Evolutionary conservation across 2,888 invertebrate genomes (phyloP), one percentile per base, ranked within the genome.

Genomic region (Cordilura impudica): DNA sequence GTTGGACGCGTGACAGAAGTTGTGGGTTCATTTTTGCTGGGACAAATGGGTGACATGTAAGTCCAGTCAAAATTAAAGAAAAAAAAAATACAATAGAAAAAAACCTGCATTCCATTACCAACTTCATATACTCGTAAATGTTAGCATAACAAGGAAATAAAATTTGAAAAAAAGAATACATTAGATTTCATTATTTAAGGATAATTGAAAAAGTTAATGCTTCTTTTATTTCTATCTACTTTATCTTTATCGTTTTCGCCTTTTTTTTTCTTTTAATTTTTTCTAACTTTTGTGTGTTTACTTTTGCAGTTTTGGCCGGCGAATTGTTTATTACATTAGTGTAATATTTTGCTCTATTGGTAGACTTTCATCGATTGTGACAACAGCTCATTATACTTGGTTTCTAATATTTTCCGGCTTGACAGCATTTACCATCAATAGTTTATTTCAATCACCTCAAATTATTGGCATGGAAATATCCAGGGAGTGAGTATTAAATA

Each of bases 21-120:
- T 71, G 82, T 91, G 61, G 92, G 92, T 56, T 91, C 92, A 35
- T 90, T 92, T 83, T 85, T 91, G 81, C 91, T 92, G 84, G 92
- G 92, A 78, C 91, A 92, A 85, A 86, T 92, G 82, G 92, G 92
- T 69, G 93, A 93, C 86, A 90, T 88, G 92, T 92, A 89, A 90
- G 90, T 86, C 83, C 60, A 63, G 51, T 49, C 18, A 29, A 60
- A 51, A 49, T 14, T 29, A 58, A 35, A 51, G 5, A 39, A 31
- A 19, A 67, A 67, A 53, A 26, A 54, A 23, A 12, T 21, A 47
- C 49, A 53, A 56, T 18, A 51, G 10, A 21, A 26, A n/a, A 26
- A 58, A 26, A 60, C n/a, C 47, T 49, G 29, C 63, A 43, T 63
- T 29, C n/a, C n/a, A n/a, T n/a, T n/a, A 49, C 49, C 43, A 16